These are phyloP conservation scores for Eublepharis macularius DNA, from an alignment of 2,113 vertebrate species.

Conservation along the genomic window DNA sequence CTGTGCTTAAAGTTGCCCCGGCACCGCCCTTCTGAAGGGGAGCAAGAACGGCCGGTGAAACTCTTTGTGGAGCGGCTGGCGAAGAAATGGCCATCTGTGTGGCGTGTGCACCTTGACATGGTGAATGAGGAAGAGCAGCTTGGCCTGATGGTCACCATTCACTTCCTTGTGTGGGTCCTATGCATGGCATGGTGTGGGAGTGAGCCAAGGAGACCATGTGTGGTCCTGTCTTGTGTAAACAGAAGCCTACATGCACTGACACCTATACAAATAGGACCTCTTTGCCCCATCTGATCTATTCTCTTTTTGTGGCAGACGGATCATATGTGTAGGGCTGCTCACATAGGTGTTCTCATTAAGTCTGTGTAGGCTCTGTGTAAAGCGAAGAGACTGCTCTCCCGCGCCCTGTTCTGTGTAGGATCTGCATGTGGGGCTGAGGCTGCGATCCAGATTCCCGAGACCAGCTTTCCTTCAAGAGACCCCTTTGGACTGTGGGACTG, in stretches of 20 bases:
- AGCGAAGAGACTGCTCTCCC: not conserved
- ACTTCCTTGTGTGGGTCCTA: too few relatives aligned
- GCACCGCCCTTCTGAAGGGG: not conserved
- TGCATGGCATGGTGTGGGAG: not conserved
- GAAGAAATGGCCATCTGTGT: not conserved
- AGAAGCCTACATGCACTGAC: not conserved
- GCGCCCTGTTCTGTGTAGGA: not conserved
- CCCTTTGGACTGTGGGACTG: not conserved
- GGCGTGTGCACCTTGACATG: not conserved
- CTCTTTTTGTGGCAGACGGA: not conserved
- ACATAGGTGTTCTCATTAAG: not conserved
- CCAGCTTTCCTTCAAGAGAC: constrained; percentile 2
- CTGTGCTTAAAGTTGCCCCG: not conserved
- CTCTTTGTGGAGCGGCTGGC: not conserved
- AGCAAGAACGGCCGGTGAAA: not conserved
- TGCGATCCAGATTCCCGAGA: not conserved
- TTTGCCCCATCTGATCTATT: too few relatives aligned
- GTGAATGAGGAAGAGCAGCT: not conserved
- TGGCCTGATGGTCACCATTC: not conserved
- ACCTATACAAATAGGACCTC: not conserved
- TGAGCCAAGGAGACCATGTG: too few relatives aligned
- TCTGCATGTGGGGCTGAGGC: not conserved
- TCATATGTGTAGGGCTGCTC: not conserved
- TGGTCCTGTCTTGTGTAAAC: not conserved
- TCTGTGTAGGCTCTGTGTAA: not conserved